phyloP scores from a whole-genome alignment of 35 echinoderm and acorn worm species.

The Diadema setosum region DNA sequence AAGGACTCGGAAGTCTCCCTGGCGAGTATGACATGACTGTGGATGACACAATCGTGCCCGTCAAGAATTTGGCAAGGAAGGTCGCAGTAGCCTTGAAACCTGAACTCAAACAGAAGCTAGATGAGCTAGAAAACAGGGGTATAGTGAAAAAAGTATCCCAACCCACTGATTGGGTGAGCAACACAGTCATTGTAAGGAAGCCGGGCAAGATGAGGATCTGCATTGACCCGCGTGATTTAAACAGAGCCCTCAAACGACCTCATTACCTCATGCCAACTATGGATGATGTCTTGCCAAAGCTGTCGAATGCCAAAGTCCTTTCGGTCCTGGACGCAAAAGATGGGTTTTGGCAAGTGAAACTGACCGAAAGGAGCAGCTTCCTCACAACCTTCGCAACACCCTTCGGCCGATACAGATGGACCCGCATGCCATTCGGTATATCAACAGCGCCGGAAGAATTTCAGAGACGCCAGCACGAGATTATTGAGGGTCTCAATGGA shows the following conservation, averaged over 20 bases:
- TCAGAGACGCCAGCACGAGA: constrained; percentile 37
- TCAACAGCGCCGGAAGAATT: constrained; percentile 47
- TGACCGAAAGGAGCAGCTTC: constrained; percentile 25
- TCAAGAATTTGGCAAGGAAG: constrained; percentile 11
- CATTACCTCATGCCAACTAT: constrained; percentile 36
- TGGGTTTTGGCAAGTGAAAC: constrained; percentile 53
- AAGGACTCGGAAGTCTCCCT: background rate
- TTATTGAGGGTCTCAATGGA: constrained; percentile 4
- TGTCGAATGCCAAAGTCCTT: constrained; percentile 41
- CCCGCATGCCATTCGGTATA: constrained; percentile 51
- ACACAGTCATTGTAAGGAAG: constrained; percentile 23
- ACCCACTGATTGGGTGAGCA: constrained; percentile 54
- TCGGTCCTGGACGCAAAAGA: constrained; percentile 51
- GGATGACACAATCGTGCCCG: constrained; percentile 12
- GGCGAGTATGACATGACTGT: constrained; percentile 1
- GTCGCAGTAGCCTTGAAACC: constrained; percentile 37
- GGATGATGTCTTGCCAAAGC: constrained; percentile 11
- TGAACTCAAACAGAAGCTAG: constrained; percentile 29
- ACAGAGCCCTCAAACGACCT: constrained; percentile 24
- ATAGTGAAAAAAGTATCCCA: constrained; percentile 25
- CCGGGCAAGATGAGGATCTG: constrained; percentile 52
- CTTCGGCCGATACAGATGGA: constrained; percentile 58
- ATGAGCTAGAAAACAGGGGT: background rate
- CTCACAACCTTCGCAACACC: constrained; percentile 54
- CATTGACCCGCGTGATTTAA: constrained; percentile 44